Percentiles rank a stretch among this genome's conserved stretches.
Evolutionary conservation across 2,888 invertebrate genomes (phyloP).

Genomic region (Agrotis exclamationis): DNA sequence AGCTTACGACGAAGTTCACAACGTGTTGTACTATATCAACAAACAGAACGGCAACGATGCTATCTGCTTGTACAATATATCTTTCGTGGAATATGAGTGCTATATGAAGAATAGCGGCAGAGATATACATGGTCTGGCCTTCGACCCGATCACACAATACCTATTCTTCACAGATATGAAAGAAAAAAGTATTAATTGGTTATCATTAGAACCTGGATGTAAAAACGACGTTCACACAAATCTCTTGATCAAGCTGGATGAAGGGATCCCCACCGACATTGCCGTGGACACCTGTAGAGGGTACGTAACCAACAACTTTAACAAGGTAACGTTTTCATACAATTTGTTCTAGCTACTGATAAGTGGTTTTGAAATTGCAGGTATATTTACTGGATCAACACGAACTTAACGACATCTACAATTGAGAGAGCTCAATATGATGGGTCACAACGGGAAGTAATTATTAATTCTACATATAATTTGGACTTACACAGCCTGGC

Average conservation of each 20-base stretch:
- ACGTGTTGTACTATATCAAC: not conserved
- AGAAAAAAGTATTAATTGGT: constrained; percentile 1
- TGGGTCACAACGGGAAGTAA: not conserved
- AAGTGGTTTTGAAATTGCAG: not conserved
- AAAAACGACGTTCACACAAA: not conserved
- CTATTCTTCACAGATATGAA: constrained; percentile 10
- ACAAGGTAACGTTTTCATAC: too few species aligned
- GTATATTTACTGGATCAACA: constrained; percentile 20
- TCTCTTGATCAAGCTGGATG: constrained; percentile 1
- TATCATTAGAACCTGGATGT: not conserved
- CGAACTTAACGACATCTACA: not conserved
- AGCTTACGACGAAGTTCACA: constrained; percentile 1
- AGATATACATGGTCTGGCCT: not conserved
- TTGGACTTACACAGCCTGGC: not conserved
- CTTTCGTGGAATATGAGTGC: not conserved
- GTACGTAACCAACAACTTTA: too few species aligned
- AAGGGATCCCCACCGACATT: constrained; percentile 2
- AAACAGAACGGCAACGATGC: not conserved
- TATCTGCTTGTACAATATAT: not conserved
- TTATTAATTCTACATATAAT: not conserved
- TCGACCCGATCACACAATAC: constrained; percentile 1
- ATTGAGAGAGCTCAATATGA: constrained; percentile 5
- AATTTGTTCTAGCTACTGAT: not conserved
- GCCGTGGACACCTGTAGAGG: not conserved
- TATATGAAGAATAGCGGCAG: not conserved